phyloP scores from a whole-genome alignment of 1,140 invertebrate genomes.

The Copidosoma floridanum region DNA sequence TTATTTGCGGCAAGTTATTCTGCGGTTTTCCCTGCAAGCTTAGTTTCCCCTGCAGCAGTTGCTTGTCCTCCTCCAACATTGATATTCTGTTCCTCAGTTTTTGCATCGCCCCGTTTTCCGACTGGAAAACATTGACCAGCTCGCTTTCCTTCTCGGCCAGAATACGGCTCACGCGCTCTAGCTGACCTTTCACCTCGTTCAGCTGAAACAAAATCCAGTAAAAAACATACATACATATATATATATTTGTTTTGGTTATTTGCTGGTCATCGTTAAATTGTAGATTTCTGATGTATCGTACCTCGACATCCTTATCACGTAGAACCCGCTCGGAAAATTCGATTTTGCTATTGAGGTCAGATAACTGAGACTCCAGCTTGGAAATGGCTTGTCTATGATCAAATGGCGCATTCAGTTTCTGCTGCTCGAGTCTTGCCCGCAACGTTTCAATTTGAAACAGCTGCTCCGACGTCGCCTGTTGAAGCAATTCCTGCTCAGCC shows the following conservation, averaged over 20 bases:
- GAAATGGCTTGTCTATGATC: conserved; percentile 67
- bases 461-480: conserved; percentile 76
- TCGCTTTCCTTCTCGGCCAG: conserved; percentile 60
- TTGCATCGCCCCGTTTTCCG: conserved; percentile 58
- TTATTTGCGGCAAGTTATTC: conserved; percentile 57
- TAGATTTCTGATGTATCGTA: too few species aligned
- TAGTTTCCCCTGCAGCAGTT: conserved; percentile 37
- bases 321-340: conserved; percentile 44
- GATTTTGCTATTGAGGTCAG: conserved; percentile 57
- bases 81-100: conserved; percentile 60
- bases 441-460: conserved; percentile 75
- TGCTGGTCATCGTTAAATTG: too few species aligned
- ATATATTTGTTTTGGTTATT: too few species aligned
- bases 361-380: conserved; percentile 65
- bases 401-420: conserved; percentile 70
- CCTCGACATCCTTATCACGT: conserved; percentile 46
- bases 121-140: conserved; percentile 50
- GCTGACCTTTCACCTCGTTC: conserved; percentile 49
- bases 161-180: conserved; percentile 52
- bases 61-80: conserved; percentile 58
- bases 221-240: too few species aligned
- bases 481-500: conserved; percentile 75
- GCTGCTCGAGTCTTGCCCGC: conserved; percentile 74
- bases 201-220: conserved; percentile 36
- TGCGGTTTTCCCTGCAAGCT: conserved; percentile 44